Base-by-base conservation (phyloP, 2,888 invertebrate species). In the Eupithecia centaureata region DNA sequence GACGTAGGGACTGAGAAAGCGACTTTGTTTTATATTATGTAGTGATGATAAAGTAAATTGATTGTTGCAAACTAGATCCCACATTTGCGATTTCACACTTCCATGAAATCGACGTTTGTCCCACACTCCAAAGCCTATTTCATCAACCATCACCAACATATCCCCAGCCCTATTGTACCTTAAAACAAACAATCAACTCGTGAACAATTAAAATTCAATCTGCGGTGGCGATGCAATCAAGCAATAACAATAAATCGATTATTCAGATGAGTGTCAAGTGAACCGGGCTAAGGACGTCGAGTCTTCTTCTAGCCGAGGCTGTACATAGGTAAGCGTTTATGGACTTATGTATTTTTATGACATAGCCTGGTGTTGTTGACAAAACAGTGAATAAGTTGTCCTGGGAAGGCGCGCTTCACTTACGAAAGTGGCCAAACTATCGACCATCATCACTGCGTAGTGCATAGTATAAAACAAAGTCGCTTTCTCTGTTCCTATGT, bases 201-300 rank as follows among this genome's bases (percentile, higher is more conserved):
- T 47, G 59, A 54, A 58, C 63, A 70, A 67, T 70, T 70, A 65
- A 62, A 64, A 70, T 65, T 70, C 67, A 62, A 70, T 70, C 64
- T 56, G 62, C 67, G 61, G 38, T 57, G 51, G 57, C 62, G 54
- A 52, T 63, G 63, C 70, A 64, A 63, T 70, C 61, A 59, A 65
- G 38, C 64, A 54, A 66, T 66, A 59, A 70, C 70, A 67, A 70
- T 62, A 63, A 64, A 67, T 51, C 64, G 35, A 67, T 32, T 65
- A 67, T 68, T 61, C 64, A 67, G 61, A 67, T 68, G 64, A 59
- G 33, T 33, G 57, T 18, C 32, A 57, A 18, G 57, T 30, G 57
- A 57, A 32, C 32, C 12, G 22, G 32, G 57, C 32, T 57, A 57
- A 57, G 57, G 57, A 57, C 57, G 13, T 0, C 57, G 22, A 13